A percentile compares a stretch with the other conserved stretches of the same genome.
Evolutionary conservation across 2,888 invertebrate genomes (phyloP).

Genomic region (Magallana nippona): DNA sequence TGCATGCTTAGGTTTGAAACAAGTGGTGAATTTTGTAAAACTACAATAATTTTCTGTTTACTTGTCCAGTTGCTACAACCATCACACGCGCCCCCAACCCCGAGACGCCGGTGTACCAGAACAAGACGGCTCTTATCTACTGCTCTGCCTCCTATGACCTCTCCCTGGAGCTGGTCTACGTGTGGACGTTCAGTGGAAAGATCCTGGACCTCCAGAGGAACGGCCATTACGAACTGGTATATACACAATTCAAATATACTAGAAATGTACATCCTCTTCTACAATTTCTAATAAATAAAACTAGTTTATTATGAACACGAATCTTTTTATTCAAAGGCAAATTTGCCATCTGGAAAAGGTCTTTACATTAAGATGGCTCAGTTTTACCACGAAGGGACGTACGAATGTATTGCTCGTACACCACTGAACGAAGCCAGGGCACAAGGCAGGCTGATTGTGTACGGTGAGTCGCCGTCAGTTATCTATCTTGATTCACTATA

Average conservation of each 20-base stretch:
- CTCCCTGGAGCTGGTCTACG: slow-evolving; percentile 90
- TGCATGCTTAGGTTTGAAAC: no score
- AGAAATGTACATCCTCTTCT: background rate
- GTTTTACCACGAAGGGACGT: slow-evolving; percentile 92
- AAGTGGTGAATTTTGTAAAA: no score
- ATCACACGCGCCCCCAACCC: background rate
- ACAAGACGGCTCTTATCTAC: slow-evolving; percentile 82
- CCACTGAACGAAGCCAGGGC: slow-evolving; percentile 80
- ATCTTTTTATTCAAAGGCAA: slow-evolving; percentile 53
- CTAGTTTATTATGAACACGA: no score
- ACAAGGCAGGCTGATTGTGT: slow-evolving; percentile 49
- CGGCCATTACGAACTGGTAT: slow-evolving; percentile 63
- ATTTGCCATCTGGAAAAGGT: slow-evolving; percentile 64
- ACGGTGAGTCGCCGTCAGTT: slow-evolving; percentile 48
- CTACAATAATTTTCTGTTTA: background rate
- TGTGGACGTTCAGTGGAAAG: slow-evolving; percentile 90
- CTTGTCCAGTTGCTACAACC: slow-evolving; percentile 10
- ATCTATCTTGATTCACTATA: background rate
- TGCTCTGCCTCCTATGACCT: slow-evolving; percentile 92
- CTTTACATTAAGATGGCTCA: slow-evolving; percentile 87
- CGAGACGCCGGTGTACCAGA: slow-evolving; percentile 51
- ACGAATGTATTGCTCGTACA: slow-evolving; percentile 91
- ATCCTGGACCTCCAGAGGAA: slow-evolving; percentile 74
- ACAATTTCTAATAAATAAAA: background rate
- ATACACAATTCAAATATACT: background rate